phyloP scores from a whole-genome alignment of 2,797 vertebrate species.

The Acropternis orthonyx region DNA sequence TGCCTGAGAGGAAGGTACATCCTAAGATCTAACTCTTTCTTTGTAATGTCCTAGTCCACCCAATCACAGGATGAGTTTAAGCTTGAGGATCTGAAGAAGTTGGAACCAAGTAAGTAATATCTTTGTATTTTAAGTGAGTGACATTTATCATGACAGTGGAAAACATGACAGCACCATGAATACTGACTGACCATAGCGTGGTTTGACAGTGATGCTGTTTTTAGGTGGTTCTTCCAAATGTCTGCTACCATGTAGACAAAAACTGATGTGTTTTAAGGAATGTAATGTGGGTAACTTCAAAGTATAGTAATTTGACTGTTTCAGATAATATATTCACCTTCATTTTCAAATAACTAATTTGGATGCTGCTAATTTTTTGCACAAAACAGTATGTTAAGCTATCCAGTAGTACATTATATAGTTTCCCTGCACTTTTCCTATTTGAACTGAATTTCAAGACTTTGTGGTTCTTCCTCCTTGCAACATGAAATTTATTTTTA shows the following conservation, averaged over 20 bases:
- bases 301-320: neutral
- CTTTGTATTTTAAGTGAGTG: neutral
- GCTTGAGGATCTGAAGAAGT: slow-evolving; percentile 94
- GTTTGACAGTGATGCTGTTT: neutral
- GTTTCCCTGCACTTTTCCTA: neutral
- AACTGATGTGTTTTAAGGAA: neutral
- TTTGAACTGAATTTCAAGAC: neutral
- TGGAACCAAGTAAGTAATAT: slow-evolving; percentile 90
- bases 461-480: neutral
- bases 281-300: neutral
- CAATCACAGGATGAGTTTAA: slow-evolving; percentile 93
- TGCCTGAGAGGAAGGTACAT: neutral
- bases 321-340: neutral
- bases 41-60: slow-evolving; percentile 80
- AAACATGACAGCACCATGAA: neutral
- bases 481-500: neutral
- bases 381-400: neutral
- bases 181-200: neutral
- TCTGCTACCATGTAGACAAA: neutral
- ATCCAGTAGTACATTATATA: neutral
- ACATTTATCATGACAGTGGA: neutral
- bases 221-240: neutral
- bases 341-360: neutral
- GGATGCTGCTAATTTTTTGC: neutral
- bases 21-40: slow-evolving; percentile 16